Conservation (phyloP, 2,113 vertebrate species). For the Echinops telfairi region DNA sequence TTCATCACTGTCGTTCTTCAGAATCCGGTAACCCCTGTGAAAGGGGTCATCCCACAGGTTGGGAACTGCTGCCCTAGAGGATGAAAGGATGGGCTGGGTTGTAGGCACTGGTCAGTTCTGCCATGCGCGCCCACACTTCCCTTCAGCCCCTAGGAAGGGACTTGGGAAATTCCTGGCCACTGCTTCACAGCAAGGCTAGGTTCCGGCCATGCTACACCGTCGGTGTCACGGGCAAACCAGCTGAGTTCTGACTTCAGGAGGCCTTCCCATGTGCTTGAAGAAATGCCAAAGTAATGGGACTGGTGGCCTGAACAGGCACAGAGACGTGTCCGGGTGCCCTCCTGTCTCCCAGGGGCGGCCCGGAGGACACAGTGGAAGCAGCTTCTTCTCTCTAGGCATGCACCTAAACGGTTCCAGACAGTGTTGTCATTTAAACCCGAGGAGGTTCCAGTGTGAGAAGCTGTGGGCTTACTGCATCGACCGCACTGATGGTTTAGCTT, state of each 20-base stretch:
- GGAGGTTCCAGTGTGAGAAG: constrained; percentile 72
- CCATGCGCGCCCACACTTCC: not conserved
- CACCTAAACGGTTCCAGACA: not conserved
- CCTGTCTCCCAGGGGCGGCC: not conserved
- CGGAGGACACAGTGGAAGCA: not conserved
- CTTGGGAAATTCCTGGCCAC: not conserved
- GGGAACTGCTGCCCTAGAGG: not conserved
- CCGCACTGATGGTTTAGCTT: not conserved
- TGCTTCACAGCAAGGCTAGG: not conserved
- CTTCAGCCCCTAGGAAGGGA: not conserved
- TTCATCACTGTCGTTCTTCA: too few relatives aligned
- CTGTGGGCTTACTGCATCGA: constrained; percentile 45
- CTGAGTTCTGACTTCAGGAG: not conserved
- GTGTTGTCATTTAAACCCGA: constrained; percentile 30
- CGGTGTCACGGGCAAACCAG: not conserved
- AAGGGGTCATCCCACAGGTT: too few relatives aligned
- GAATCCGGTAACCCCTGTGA: too few relatives aligned
- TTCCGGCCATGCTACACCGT: too few relatives aligned
- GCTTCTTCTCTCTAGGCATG: not conserved
- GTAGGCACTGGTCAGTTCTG: not conserved
- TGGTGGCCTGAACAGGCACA: not conserved
- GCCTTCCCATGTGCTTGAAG: not conserved
- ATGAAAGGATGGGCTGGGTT: not conserved
- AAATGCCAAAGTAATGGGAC: not conserved
- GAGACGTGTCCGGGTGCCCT: not conserved